Base-by-base conservation (phyloP, 2,113 vertebrate species). In the Rattus rattus region DNA sequence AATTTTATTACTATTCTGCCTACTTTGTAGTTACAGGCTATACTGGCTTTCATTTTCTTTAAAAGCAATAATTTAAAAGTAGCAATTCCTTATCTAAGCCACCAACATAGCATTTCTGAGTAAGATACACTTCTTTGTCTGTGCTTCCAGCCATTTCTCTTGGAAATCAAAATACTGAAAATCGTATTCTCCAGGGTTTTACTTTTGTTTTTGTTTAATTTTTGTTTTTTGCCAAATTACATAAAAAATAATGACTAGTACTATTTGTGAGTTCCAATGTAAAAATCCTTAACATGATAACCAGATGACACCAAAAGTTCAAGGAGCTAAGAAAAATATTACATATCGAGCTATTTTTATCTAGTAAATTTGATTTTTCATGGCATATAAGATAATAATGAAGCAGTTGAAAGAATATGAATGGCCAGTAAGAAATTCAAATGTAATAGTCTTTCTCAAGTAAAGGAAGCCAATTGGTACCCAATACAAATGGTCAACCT, bases 41-140 rank as follows among this genome's bases (percentile, higher is more conserved):
- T 97, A 97, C 91, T 90, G 65, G 95, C 67, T 94, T 96, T 97
- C 28, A 95, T 88, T 75, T 19, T 92, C 16, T 69, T 77, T 63
- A 39, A n/a, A 26, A 36, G 30, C 13, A 69, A 16, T 30, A 69
- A 69, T 65, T 91, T 76, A 92, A 95, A 7, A 88, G 63, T n/a
- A 94, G 88, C 17, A 95, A 28, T 89, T 61, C 9, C 30, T 36
- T 54, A 10, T 89, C 19, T 11, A 94, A 28, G 0, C 90, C 43
- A 61, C 12, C 70, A 72, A 94, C 30, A 76, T 79, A 86, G 87
- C 56, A 26, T 33, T 59, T 56, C 56, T 28, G 1, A 93, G 17
- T 88, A 47, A 90, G 30, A 91, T 26, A 69, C 4, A n/a, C 47
- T 92, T 93, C 67, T 69, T 14, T 61, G 17, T 26, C 30, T 56